phyloP scores from a whole-genome alignment of 2,888 invertebrate species.

The Leptopilina drosophilae region DNA sequence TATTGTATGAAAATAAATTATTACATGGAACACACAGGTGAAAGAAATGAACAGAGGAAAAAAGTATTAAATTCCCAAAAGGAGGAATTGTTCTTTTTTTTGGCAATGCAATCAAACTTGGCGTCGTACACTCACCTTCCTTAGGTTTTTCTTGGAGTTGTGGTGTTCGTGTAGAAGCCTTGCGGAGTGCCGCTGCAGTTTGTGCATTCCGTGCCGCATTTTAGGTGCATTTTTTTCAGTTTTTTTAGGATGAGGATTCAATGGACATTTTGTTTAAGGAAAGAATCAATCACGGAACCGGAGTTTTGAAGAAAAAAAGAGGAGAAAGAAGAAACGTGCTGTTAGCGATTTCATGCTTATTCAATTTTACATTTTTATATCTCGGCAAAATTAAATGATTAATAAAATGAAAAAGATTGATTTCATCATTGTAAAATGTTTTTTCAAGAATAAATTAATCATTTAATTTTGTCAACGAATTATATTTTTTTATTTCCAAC shows the following conservation, averaged over 20 bases:
- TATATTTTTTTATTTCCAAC: background rate
- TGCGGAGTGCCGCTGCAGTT: conserved; percentile 74
- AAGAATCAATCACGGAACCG: conserved; percentile 51
- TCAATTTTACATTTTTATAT: conserved; percentile 11
- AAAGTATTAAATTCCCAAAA: conserved; percentile 15
- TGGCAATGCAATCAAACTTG: conserved; percentile 39
- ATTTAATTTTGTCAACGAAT: no score
- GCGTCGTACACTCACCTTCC: conserved; percentile 73
- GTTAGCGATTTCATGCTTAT: conserved; percentile 74
- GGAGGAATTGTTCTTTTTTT: background rate
- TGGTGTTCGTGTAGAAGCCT: conserved; percentile 74
- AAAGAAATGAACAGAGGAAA: conserved; percentile 18
- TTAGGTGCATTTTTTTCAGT: conserved; percentile 58
- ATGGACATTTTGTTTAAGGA: conserved; percentile 41
- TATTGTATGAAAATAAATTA: background rate
- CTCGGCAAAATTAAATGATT: conserved; percentile 6
- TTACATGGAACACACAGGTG: background rate
- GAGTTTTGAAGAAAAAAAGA: conserved; percentile 50
- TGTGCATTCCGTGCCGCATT: conserved; percentile 76
- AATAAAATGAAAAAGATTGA: no score
- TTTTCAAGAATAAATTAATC: no score
- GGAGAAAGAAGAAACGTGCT: conserved; percentile 75
- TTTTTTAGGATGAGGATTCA: conserved; percentile 47
- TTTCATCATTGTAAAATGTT: no score
- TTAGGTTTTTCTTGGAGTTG: conserved; percentile 75